Conservation (phyloP, 1,140 invertebrate genomes). For the Tetranychus urticae region DNA sequence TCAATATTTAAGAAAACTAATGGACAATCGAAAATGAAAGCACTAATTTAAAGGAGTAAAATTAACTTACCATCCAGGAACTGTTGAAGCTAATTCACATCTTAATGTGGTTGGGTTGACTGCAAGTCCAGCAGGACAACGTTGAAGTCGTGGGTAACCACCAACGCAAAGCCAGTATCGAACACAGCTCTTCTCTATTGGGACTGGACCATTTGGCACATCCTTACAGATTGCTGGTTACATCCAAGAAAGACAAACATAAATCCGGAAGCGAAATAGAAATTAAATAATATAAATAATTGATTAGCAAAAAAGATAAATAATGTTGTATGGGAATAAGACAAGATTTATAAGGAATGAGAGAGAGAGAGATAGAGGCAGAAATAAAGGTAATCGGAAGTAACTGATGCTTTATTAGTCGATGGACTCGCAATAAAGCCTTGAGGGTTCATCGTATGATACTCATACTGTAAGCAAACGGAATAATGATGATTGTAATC, state of each 20-base stretch:
- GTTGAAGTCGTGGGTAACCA: slow-evolving; percentile 60
- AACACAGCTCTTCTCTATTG: slow-evolving; percentile 66
- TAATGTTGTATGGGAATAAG: neutral
- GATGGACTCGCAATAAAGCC: too few species aligned
- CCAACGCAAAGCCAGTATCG: slow-evolving; percentile 80
- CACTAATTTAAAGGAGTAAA: too few species aligned
- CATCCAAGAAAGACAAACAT: slow-evolving; percentile 24
- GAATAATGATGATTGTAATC: too few species aligned
- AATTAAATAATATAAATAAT: neutral
- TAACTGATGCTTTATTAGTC: too few species aligned
- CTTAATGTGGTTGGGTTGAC: slow-evolving; percentile 56
- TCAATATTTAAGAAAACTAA: too few species aligned
- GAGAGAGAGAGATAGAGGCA: neutral
- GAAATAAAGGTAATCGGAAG: neutral
- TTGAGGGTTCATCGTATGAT: too few species aligned
- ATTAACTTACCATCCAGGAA: slow-evolving; percentile 10
- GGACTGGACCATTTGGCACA: slow-evolving; percentile 47
- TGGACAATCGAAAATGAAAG: too few species aligned
- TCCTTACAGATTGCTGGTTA: slow-evolving; percentile 59
- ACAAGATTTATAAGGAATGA: neutral
- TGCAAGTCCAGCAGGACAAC: slow-evolving; percentile 59
- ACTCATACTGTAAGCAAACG: too few species aligned
- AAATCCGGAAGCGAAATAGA: slow-evolving; percentile 3
- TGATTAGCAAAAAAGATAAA: neutral
- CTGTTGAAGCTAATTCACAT: slow-evolving; percentile 28